A percentile compares a stretch with the other conserved stretches of the same genome.
Evolutionary conservation across 2,113 vertebrate genomes (phyloP).

Genomic region (Pungitius pungitius): DNA sequence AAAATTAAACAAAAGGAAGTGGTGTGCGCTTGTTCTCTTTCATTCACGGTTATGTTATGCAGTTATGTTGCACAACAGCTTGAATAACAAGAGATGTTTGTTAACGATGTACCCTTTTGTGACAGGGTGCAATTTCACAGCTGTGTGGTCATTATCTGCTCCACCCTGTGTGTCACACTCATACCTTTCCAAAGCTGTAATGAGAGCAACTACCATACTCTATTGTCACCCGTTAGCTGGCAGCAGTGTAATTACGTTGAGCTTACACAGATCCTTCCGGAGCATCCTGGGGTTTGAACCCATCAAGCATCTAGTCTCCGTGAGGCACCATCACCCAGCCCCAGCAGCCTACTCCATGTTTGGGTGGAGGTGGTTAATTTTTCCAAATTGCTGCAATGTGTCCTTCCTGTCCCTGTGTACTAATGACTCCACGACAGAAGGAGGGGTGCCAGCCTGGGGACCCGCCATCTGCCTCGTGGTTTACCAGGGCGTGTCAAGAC

Average conservation of each 20-base stretch:
- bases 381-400: conserved; percentile 51
- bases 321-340: conserved; percentile 1
- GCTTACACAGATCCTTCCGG: not conserved
- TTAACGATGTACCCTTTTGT: not conserved
- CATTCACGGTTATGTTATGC: not conserved
- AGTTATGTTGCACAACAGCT: not conserved
- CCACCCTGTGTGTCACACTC: conserved; percentile 2
- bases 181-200: conserved; percentile 3
- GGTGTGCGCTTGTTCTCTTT: not conserved
- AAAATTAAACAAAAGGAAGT: conserved; percentile 10
- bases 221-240: not conserved
- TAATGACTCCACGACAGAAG: conserved; percentile 68
- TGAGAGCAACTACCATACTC: not conserved
- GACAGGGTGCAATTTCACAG: not conserved
- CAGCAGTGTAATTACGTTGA: conserved; percentile 19
- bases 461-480: conserved; percentile 78
- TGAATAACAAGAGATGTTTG: conserved; percentile 4
- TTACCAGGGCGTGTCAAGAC: conserved; percentile 76
- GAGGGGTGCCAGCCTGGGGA: conserved; percentile 68
- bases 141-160: not conserved
- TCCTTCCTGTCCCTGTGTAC: conserved; percentile 55
- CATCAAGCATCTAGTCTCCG: conserved; percentile 4
- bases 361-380: conserved; percentile 40
- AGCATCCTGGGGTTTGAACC: conserved; percentile 2
- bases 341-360: conserved; percentile 12